These are phyloP conservation scores for Callimorpha dominula DNA, from an alignment of 2,888 invertebrate species.

Conservation along the genomic window DNA sequence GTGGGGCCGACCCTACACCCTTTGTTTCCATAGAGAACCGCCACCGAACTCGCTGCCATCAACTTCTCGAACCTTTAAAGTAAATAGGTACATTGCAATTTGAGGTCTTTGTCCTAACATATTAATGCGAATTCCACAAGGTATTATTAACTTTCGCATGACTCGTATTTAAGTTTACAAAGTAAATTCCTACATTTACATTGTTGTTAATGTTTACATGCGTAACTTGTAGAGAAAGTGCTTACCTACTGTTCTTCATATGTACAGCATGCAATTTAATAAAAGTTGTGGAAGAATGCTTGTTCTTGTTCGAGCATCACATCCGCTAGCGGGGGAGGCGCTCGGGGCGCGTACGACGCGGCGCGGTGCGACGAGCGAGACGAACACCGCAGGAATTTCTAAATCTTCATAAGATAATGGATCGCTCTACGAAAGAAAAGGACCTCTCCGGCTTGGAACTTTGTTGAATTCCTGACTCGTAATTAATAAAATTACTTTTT, in stretches of 20 bases:
- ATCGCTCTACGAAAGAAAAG: slow-evolving; percentile 83
- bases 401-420: slow-evolving; percentile 87
- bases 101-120: slow-evolving; percentile 57
- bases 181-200: slow-evolving; percentile 32
- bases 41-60: slow-evolving; percentile 57
- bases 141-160: slow-evolving; percentile 57
- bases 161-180: slow-evolving; percentile 36
- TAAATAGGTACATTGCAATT: slow-evolving; percentile 56
- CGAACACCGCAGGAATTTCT: slow-evolving; percentile 83
- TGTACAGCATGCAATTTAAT: slow-evolving; percentile 45
- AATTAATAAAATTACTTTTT: slow-evolving; percentile 87
- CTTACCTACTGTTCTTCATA: slow-evolving; percentile 32
- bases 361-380: slow-evolving; percentile 52
- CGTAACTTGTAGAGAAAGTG: slow-evolving; percentile 19
- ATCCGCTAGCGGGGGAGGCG: slow-evolving; percentile 32
- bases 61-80: slow-evolving; percentile 62
- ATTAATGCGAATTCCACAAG: slow-evolving; percentile 65
- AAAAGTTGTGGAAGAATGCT: slow-evolving; percentile 51
- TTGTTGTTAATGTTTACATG: slow-evolving; percentile 38
- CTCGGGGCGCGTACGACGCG: slow-evolving; percentile 24
- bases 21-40: slow-evolving; percentile 75
- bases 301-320: slow-evolving; percentile 43
- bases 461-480: slow-evolving; percentile 86
- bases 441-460: slow-evolving; percentile 83
- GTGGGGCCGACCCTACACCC: slow-evolving; percentile 69